A percentile compares a stretch with the other conserved stretches of the same genome.
Evolutionary conservation across 1,140 invertebrate genomes (phyloP).

Genomic region (Colletes latitarsis): DNA sequence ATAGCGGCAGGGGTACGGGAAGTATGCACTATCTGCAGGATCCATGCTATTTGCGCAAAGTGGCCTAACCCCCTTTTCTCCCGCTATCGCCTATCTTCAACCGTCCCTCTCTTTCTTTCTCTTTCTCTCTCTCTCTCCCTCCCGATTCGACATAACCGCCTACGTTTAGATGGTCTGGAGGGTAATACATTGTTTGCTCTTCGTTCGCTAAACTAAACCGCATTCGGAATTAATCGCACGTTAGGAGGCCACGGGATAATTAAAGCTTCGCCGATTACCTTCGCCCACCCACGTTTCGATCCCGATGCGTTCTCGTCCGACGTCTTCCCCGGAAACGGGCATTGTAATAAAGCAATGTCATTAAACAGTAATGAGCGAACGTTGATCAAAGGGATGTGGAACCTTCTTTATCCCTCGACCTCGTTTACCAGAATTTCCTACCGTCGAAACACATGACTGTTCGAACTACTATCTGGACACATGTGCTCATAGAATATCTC

Average conservation of each 20-base stretch:
- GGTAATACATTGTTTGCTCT: conserved; percentile 77
- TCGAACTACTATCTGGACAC: no score
- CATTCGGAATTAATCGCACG: conserved; percentile 77
- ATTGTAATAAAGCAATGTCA: conserved; percentile 23
- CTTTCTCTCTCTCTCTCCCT: conserved; percentile 20
- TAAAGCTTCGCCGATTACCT: conserved; percentile 69
- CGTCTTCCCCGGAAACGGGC: conserved; percentile 36
- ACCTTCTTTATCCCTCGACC: no score
- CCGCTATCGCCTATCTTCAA: background rate
- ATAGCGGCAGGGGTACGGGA: conserved; percentile 54
- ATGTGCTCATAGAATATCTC: no score
- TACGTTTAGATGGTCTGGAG: conserved; percentile 69
- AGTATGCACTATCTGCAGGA: conserved; percentile 72
- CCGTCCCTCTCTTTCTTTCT: conserved; percentile 12
- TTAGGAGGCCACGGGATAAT: conserved; percentile 75
- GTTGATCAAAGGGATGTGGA: background rate
- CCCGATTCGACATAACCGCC: conserved; percentile 67
- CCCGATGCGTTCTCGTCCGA: conserved; percentile 36
- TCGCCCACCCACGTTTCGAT: conserved; percentile 1
- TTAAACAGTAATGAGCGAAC: background rate
- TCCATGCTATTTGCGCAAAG: conserved; percentile 75
- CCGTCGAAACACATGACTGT: no score
- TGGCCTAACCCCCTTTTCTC: conserved; percentile 63
- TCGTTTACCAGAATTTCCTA: no score
- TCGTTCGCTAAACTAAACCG: conserved; percentile 76